Conservation (phyloP, 2,113 vertebrate species). For the Stercorarius parasiticus region DNA sequence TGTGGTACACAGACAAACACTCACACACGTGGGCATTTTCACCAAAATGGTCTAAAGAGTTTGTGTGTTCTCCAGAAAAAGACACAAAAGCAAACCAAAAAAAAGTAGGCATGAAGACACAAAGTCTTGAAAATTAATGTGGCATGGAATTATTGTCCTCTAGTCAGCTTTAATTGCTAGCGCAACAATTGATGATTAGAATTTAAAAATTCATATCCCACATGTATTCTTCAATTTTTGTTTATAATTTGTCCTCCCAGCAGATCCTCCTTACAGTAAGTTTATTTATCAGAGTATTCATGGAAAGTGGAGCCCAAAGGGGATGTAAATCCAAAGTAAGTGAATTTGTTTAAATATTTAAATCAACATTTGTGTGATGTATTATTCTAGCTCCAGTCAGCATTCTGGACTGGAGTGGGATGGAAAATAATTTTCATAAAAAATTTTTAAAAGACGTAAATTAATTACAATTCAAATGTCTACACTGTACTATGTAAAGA, state of each 20-base stretch:
- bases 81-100: background rate
- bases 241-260: slow-evolving; percentile 61
- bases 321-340: slow-evolving; percentile 53
- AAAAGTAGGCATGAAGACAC: background rate
- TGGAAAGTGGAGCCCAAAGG: slow-evolving; percentile 52
- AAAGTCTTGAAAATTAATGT: background rate
- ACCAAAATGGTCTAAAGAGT: background rate
- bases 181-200: slow-evolving; percentile 45
- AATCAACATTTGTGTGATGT: slow-evolving; percentile 42
- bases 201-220: slow-evolving; percentile 55
- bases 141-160: slow-evolving; percentile 17
- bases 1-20: background rate
- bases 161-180: slow-evolving; percentile 31
- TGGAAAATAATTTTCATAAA: slow-evolving; percentile 9
- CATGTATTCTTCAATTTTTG: slow-evolving; percentile 46
- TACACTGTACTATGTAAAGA: background rate
- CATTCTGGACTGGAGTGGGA: background rate
- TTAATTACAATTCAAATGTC: background rate
- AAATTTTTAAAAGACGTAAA: background rate
- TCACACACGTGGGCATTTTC: background rate
- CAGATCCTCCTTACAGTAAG: slow-evolving; percentile 14
- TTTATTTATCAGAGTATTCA: slow-evolving; percentile 48
- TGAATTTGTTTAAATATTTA: slow-evolving; percentile 62
- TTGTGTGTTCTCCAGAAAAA: background rate
- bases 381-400: slow-evolving; percentile 24